A percentile compares a stretch with the other conserved stretches of the same genome.
Evolutionary conservation across 2,113 vertebrate genomes (phyloP).

Genomic region (Hippocampus mohnikei): DNA sequence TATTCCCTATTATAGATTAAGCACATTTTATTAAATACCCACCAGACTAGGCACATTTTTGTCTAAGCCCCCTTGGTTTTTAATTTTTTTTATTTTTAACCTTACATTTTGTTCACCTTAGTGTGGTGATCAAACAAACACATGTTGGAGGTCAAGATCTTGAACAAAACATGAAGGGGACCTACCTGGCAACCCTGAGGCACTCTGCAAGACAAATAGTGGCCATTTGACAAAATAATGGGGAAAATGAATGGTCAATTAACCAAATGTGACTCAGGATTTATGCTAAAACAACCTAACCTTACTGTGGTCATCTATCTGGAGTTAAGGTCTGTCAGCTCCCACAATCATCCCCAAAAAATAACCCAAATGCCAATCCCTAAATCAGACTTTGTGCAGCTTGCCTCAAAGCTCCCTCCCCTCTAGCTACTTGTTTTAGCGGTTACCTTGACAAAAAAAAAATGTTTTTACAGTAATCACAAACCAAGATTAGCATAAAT

Average conservation of each 20-base stretch:
- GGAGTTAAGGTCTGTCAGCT: constrained; percentile 7
- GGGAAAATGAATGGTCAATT: not conserved
- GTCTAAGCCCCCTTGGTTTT: no score
- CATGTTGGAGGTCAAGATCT: not conserved
- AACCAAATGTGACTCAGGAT: not conserved
- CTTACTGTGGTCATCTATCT: not conserved
- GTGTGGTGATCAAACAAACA: not conserved
- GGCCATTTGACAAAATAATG: not conserved
- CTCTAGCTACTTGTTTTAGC: not conserved
- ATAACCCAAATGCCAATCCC: not conserved
- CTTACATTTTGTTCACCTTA: not conserved
- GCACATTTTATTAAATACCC: not conserved
- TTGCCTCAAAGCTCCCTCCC: no score
- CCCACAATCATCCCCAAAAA: not conserved
- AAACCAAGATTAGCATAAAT: not conserved
- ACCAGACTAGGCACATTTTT: not conserved
- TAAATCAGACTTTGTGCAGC: not conserved
- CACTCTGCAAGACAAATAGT: not conserved
- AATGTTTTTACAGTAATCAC: not conserved
- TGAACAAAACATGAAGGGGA: not conserved
- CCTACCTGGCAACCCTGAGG: not conserved
- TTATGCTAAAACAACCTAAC: not conserved
- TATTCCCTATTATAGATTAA: not conserved
- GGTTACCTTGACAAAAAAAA: not conserved
- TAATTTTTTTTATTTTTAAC: not conserved